Base-by-base conservation (phyloP, 2,888 invertebrate species). In the Oligia strigilis region DNA sequence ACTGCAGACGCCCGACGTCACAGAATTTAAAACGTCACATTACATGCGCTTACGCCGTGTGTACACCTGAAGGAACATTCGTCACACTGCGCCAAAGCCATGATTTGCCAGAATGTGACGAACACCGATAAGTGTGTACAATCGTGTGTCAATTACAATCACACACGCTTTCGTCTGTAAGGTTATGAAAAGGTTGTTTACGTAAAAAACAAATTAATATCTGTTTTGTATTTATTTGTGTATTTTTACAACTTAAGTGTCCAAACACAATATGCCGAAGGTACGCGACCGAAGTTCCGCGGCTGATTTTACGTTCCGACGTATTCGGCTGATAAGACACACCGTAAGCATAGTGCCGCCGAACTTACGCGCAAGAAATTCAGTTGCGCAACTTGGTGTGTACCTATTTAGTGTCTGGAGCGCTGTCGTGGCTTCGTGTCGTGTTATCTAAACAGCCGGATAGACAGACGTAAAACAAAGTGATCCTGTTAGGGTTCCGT, bases 151-250 rank as follows among this genome's bases (percentile, higher is more conserved):
- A 83, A 83, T 77, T 78, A 67, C 64, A 78, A 87, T 87, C 62
- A 71, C 66, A 67, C 77, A 87, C 89, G 87, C 87, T 87, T 89
- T 87, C 84, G 73, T 86, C 71, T 86, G 69, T 73, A 71, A 74
- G 62, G 60, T 66, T 58, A 87, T 60, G 5, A 87, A 71, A 81
- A 72, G 77, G 77, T 85, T 74, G 72, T 71, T 62, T 75, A 76
- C 67, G 66, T 80, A 75, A 67, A 87, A 64, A 14, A 17, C 13
- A 9, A 13, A 40, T 4, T 36, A 46, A 49, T 60, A 14, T 29
- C 67, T 52, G 29, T 40, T 70, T 72, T 55, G 19, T 36, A 4
- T 66, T 29, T 60, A 49, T 58, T 65, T 60, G 23, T 23, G 5
- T 75, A 29, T 62, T 52, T 60, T 70, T 60, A 55, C 2, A 23